Conservation (phyloP, 2,113 vertebrate species). For the Leiothrix lutea region DNA sequence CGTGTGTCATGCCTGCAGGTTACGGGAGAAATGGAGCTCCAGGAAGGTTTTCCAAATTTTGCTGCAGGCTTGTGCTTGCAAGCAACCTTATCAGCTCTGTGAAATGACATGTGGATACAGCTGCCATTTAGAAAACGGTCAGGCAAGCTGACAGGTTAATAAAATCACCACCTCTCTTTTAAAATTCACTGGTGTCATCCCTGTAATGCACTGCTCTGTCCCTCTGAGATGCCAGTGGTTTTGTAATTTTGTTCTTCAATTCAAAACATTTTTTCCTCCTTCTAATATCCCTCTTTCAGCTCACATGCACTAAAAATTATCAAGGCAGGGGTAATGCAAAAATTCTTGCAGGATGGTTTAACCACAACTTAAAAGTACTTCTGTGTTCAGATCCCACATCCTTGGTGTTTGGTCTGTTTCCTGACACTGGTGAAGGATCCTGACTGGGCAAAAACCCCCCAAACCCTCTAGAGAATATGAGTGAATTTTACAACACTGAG, state of each 20-base stretch:
- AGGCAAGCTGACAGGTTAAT: not conserved
- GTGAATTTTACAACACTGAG: not conserved
- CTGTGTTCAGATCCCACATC: not conserved
- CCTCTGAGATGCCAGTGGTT: not conserved
- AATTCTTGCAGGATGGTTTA: not conserved
- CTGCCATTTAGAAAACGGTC: not conserved
- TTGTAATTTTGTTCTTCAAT: not conserved
- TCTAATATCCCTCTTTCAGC: not conserved
- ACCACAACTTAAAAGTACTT: not conserved
- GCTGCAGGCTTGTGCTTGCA: accelerated
- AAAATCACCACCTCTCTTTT: not conserved
- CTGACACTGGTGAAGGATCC: not conserved
- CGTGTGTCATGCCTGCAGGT: accelerated
- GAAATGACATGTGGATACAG: not conserved
- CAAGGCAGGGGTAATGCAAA: accelerated
- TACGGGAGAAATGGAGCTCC: not conserved
- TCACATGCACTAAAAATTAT: not conserved
- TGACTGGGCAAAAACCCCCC: not conserved
- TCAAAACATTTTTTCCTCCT: accelerated
- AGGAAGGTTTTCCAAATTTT: not conserved
- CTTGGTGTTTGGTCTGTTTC: not conserved
- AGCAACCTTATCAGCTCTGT: not conserved
- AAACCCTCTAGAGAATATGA: not conserved
- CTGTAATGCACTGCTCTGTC: not conserved
- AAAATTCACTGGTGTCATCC: not conserved